Conservation (phyloP, 2,113 vertebrate genomes). For the Pachycephala philippinensis region DNA sequence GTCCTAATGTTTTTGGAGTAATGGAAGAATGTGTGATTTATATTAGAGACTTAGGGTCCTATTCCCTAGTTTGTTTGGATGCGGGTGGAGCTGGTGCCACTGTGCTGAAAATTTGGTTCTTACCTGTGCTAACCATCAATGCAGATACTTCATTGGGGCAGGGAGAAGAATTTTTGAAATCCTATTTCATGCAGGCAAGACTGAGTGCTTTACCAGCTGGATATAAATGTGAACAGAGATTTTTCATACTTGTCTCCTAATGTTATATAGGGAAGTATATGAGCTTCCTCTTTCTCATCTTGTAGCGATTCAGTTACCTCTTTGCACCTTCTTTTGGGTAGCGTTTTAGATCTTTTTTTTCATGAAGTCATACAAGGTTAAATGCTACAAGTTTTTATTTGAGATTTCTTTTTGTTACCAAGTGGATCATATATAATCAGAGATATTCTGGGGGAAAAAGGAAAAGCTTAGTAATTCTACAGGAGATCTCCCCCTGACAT, state of each 20-base stretch:
- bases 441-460: neutral
- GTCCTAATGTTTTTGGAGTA: neutral
- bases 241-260: neutral
- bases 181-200: neutral
- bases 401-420: neutral
- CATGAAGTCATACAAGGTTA: neutral
- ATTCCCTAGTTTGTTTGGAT: neutral
- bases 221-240: neutral
- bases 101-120: neutral
- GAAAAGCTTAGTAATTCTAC: neutral
- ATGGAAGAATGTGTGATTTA: neutral
- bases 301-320: neutral
- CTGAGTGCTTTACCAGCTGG: neutral
- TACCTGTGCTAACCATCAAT: neutral
- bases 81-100: neutral
- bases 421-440: neutral
- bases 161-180: neutral
- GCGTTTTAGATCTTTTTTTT: neutral
- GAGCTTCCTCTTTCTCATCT: neutral
- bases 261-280: neutral
- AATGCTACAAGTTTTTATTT: neutral
- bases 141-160: neutral
- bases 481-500: neutral
- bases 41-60: neutral
- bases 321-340: neutral